Base-by-base conservation (phyloP, 2,888 invertebrate species). In the Lamproptera curius region DNA sequence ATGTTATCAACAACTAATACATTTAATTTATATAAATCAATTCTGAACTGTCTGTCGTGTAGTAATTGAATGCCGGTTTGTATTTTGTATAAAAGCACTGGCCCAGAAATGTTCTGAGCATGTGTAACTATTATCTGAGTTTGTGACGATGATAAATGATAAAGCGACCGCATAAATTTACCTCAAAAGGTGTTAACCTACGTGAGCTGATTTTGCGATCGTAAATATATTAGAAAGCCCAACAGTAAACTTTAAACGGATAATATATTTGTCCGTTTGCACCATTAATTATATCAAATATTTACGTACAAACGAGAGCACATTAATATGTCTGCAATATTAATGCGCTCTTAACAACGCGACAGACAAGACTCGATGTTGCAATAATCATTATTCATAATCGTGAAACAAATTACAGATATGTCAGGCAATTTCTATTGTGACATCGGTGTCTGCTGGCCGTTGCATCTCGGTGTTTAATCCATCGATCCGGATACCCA, bases 61-160 rank as follows among this genome's bases (percentile, higher is more conserved):
- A 17, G 37, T 47, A 41, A 37, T 31, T 44, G 31, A 44, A 38
- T 15, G 9, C 14, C 14, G 10, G 38, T 16, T 10, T 42, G 33
- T 23, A 42, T 16, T 42, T 48, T 38, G 33, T 37, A 28, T 33
- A 34, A 33, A 42, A 13, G 16, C 38, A 38, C 14, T 48, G 38
- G 33, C 38, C 33, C 33, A 48, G 42, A 48, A 42, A 42, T 14
- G 34, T 38, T 42, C 23, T 26, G 8, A 37, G 23, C 16, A 5
- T 15, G 8, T 10, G 16, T 11, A 42, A 15, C 38, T 33, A 13
- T 26, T 26, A 20, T 33, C 37, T 47, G 42, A n/a, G 37, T 47
- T 42, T 11, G 16, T 48, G 37, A 42, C 47, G 16, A 33, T 47
- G 33, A 38, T 48, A 42, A 42, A 48, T 48, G 38, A 38, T 48